Base-by-base conservation (phyloP, 1,140 invertebrate genomes). In the Coelopa frigida region DNA sequence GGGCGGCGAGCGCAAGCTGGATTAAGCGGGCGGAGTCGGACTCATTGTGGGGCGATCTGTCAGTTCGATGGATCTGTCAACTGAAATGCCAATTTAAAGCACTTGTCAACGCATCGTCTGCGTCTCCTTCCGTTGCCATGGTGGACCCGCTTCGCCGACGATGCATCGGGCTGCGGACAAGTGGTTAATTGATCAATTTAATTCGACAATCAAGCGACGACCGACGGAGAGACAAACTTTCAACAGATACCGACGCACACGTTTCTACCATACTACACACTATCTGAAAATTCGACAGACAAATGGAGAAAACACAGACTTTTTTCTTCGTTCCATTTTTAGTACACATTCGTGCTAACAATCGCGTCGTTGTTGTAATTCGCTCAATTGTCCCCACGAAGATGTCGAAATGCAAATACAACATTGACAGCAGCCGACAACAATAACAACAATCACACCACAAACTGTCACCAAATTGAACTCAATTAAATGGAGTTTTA, bases 131-230 rank as follows among this genome's bases (percentile, higher is more conserved):
- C 27, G 15, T 17, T 8, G 15, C 12, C 24, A 7, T 40, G 15
- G 8, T 10, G n/a, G 8, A 29, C 27, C 8, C 27, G n/a, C 27
- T 10, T n/a, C 8, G 8, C 8, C 27, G n/a, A 8, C 8, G 8
- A 29, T n/a, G n/a, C 27, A 29, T 39, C 36, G 26, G 1, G 24
- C 20, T 39, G 33, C n/a, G n/a, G n/a, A n/a, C 61, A 63, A 63
- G 58, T 63, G 60, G 58, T 63, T 63, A 63, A 63, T 63, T 63
- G 60, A 63, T 63, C 61, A 63, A 63, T 60, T 63, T 61, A 63
- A 64, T 63, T 63, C 63, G 60, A 63, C 60, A 64, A 58, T 64
- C 58, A 60, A 58, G 53, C 56, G 54, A 29, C 32, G 40, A 24
- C n/a, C n/a, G n/a, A n/a, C n/a, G n/a, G n/a, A n/a, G n/a, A n/a